A percentile compares a stretch with the other conserved stretches of the same genome.
Evolutionary conservation across 2,113 vertebrate species (phyloP).

Genomic region (Lycaon pictus): DNA sequence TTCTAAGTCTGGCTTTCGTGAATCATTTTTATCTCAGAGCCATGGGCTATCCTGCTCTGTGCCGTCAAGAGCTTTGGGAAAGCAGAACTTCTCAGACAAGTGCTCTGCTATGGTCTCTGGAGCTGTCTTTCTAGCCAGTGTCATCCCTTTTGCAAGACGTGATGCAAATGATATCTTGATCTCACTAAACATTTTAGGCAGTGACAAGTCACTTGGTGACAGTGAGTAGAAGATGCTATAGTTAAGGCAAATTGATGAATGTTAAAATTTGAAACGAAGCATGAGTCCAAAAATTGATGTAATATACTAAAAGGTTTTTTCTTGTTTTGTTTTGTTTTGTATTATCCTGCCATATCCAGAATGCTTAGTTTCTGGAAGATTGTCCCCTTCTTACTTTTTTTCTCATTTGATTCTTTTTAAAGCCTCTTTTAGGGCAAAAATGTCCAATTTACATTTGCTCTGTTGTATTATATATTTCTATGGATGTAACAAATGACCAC

Average conservation of each 20-base stretch:
- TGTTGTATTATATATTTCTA: neutral
- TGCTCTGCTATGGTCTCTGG: neutral
- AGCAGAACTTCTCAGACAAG: neutral
- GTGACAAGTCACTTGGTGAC: neutral
- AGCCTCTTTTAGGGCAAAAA: neutral
- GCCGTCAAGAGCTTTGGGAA: neutral
- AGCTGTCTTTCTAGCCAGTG: neutral
- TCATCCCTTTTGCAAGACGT: neutral
- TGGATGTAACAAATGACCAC: neutral
- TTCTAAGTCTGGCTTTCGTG: neutral
- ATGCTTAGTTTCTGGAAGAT: neutral
- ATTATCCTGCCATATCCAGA: neutral
- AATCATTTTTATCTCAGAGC: conserved; percentile 13
- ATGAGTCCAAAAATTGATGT: neutral
- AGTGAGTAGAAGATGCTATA: neutral
- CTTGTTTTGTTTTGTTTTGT: neutral
- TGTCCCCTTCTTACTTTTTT: neutral
- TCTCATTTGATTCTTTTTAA: neutral
- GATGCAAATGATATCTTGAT: neutral
- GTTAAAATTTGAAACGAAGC: neutral
- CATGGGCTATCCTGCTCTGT: neutral
- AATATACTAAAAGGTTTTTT: neutral
- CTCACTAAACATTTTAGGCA: neutral
- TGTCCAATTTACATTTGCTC: neutral
- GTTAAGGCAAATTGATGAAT: neutral